A percentile compares a stretch with the other conserved stretches of the same genome.
These are phyloP conservation scores for Laspeyria flexula DNA, from an alignment of 2,888 invertebrate genomes.

Conservation along the genomic window DNA sequence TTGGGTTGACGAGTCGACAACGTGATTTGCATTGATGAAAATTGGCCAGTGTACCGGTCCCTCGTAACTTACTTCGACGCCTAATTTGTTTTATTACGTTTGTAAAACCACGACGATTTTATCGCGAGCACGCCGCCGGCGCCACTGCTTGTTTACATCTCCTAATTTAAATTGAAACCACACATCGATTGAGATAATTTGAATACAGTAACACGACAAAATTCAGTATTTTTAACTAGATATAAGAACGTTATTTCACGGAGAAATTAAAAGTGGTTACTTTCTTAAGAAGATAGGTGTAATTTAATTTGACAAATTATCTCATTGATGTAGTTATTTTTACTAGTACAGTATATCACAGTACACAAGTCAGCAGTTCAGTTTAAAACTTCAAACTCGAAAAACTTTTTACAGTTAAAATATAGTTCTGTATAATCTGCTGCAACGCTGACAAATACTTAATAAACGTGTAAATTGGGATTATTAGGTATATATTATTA, in stretches of 20 bases:
- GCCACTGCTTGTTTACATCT: conserved; percentile 36
- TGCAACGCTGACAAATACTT: too few relatives aligned
- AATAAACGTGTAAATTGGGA: too few relatives aligned
- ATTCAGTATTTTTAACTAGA: background rate
- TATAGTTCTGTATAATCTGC: too few relatives aligned
- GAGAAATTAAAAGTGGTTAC: background rate
- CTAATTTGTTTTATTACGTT: conserved; percentile 80
- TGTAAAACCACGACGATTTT: conserved; percentile 65
- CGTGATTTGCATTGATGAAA: conserved; percentile 87
- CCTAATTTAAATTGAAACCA: conserved; percentile 28
- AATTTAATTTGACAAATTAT: too few relatives aligned
- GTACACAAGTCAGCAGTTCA: too few relatives aligned
- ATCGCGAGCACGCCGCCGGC: conserved; percentile 21
- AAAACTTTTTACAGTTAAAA: too few relatives aligned
- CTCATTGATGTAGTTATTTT: too few relatives aligned
- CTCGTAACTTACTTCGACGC: conserved; percentile 70
- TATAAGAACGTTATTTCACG: too few relatives aligned
- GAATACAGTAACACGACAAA: background rate
- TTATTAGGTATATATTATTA: too few relatives aligned
- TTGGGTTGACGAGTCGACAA: conserved; percentile 86
- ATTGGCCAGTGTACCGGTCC: conserved; percentile 75
- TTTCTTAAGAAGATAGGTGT: too few relatives aligned
- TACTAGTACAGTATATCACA: too few relatives aligned
- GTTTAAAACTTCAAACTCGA: too few relatives aligned
- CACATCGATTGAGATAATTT: background rate